Evolutionary conservation across 2,888 invertebrate species (phyloP), one percentile per base, ranked within the genome.

Genomic region (Electrophaes corylata): DNA sequence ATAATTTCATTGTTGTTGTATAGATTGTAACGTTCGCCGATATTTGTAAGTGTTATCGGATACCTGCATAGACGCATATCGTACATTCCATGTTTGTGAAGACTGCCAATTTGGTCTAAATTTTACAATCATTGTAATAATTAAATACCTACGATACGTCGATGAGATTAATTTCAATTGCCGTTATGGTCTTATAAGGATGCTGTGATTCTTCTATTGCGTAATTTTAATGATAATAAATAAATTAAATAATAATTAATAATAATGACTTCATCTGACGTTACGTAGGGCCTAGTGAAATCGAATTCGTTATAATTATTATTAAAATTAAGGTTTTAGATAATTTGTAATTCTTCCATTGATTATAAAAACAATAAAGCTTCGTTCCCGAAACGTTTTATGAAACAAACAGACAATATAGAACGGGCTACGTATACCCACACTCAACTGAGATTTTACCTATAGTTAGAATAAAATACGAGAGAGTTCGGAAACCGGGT

Each of bases 141-240:
- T 85, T 84, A 88, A 85, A 81, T 84, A 88, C 83, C 82, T 86
- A 88, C 86, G 88, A 88, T 88, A 88, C 84, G 88, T 89, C 88
- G 87, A 84, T 84, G 86, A 88, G 81, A 86, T 88, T 89, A 78
- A 86, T 90, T 91, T 89, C 86, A 85, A 87, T 86, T 84, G 84
- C 88, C 87, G 83, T 86, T 88, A 91, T 85, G 88, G 88, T 91
- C 90, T 88, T 91, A 65, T 67, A 89, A 91, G 86, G 81, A 91
- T 89, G 91, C 91, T 91, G 91, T 91, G 91, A 91, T 91, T 91
- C 89, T 91, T 91, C 89, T 91, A 91, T 91, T 91, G 91, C 91
- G 83, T 91, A 90, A 86, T 85, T 88, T 82, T 87, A 87, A 88
- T 70, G 77, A 84, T 86, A 84, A 59, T 58, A 62, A 60, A 80